These are phyloP conservation scores for Heliconius ethilla DNA, from an alignment of 2,888 invertebrate species.

Conservation along the genomic window DNA sequence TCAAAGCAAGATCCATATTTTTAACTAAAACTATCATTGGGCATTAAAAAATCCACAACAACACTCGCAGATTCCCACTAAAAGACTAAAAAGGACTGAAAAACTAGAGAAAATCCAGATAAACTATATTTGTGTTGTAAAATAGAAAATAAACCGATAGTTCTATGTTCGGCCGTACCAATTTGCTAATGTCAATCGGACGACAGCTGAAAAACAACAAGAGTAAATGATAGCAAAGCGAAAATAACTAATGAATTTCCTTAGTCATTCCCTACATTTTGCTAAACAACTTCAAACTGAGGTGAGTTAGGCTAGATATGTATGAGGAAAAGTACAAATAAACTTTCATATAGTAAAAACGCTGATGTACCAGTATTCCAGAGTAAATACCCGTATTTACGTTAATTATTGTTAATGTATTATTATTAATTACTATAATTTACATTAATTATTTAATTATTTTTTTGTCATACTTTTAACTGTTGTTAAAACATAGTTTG, in stretches of 20 bases:
- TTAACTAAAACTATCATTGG: too few relatives aligned
- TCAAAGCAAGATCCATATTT: too few relatives aligned
- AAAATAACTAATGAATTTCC: conserved; percentile 59
- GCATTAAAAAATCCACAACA: too few relatives aligned
- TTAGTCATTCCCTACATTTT: conserved; percentile 56
- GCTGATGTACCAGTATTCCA: not conserved
- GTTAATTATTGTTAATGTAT: too few relatives aligned
- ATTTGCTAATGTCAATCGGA: conserved; percentile 57
- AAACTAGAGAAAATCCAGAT: conserved; percentile 17
- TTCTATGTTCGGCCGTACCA: conserved; percentile 52
- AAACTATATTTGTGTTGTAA: conserved; percentile 34
- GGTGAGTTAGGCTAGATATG: not conserved
- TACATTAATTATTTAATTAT: too few relatives aligned
- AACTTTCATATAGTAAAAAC: conserved; percentile 29
- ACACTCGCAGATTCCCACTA: not conserved
- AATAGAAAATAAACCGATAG: conserved; percentile 46
- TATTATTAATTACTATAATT: too few relatives aligned
- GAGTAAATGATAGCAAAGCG: conserved; percentile 56
- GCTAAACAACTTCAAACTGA: conserved; percentile 51
- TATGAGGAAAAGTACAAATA: conserved; percentile 12
- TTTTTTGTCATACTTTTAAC: too few relatives aligned
- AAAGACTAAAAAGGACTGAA: not conserved
- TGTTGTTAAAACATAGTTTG: too few relatives aligned
- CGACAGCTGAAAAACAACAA: conserved; percentile 52
- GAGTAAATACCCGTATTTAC: not conserved